Percentiles rank a stretch among this genome's conserved stretches.
Conservation (phyloP, 2,888 invertebrate genomes). For the Uloborus plumipes region DNA sequence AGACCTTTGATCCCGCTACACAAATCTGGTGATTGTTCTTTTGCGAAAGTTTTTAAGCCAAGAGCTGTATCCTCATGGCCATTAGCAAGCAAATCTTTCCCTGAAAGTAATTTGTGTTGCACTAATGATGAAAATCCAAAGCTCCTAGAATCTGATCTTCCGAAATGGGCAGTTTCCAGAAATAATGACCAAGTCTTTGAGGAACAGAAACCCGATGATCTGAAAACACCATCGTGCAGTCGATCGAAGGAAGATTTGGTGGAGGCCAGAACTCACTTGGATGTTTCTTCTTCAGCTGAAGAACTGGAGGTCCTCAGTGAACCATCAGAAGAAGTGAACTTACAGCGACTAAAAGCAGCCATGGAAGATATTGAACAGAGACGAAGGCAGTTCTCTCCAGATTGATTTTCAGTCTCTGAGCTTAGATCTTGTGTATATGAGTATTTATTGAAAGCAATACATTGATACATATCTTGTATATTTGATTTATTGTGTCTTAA, state of each 20-base stretch:
- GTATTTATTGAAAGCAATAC: too few species aligned
- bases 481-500: too few species aligned
- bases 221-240: background rate
- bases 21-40: background rate
- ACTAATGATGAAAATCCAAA: background rate
- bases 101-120: background rate
- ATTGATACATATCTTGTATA: too few species aligned
- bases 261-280: background rate
- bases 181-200: background rate
- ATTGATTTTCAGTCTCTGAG: too few species aligned
- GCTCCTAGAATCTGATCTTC: constrained; percentile 14
- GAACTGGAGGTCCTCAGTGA: constrained; percentile 15
- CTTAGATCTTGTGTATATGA: too few species aligned
- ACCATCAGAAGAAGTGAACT: constrained; percentile 36
- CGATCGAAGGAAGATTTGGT: background rate
- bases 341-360: constrained; percentile 30
- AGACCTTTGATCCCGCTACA: background rate
- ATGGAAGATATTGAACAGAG: constrained; percentile 42
- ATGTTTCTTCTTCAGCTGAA: constrained; percentile 1
- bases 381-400: background rate
- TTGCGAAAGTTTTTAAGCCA: background rate
- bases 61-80: background rate
- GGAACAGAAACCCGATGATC: too few species aligned
- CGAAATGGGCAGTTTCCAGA: constrained; percentile 31
- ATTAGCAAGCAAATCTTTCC: background rate